phyloP scores from a whole-genome alignment of 2,113 vertebrate genomes.

The Oncorhynchus tshawytscha region DNA sequence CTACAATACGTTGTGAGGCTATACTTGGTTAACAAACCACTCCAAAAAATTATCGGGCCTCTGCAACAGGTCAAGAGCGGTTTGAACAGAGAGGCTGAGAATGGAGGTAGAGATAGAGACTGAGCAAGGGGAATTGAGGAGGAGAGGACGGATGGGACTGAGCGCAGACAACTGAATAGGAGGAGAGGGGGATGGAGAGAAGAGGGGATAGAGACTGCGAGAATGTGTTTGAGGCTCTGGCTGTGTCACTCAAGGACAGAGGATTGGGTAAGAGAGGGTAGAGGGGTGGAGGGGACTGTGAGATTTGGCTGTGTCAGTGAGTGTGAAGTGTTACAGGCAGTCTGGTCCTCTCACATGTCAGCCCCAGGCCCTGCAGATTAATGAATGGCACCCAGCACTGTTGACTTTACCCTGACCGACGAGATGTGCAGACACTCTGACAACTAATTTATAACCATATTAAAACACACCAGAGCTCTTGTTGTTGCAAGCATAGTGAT shows the following conservation, averaged over 20 bases:
- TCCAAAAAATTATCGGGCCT: no score
- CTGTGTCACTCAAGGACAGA: no score
- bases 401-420: conserved; percentile 69
- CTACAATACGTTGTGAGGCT: no score
- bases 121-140: background rate
- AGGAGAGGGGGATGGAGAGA: background rate
- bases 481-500: conserved; percentile 34
- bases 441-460: conserved; percentile 60
- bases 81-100: background rate
- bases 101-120: background rate
- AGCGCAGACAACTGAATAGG: background rate
- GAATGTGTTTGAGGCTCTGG: no score
- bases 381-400: conserved; percentile 59
- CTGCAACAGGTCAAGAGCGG: background rate
- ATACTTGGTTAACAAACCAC: no score
- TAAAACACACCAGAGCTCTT: conserved; percentile 48
- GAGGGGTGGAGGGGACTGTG: background rate
- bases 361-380: conserved; percentile 47
- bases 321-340: conserved; percentile 29
- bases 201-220: background rate
- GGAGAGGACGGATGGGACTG: background rate
- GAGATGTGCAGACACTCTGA: conserved; percentile 53
- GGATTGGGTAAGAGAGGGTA: background rate
- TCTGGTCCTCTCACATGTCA: conserved; percentile 36
- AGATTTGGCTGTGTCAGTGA: conserved; percentile 22